These are phyloP conservation scores for Melanerpes aurifrons DNA, from an alignment of 2,113 vertebrate species.

Conservation along the genomic window DNA sequence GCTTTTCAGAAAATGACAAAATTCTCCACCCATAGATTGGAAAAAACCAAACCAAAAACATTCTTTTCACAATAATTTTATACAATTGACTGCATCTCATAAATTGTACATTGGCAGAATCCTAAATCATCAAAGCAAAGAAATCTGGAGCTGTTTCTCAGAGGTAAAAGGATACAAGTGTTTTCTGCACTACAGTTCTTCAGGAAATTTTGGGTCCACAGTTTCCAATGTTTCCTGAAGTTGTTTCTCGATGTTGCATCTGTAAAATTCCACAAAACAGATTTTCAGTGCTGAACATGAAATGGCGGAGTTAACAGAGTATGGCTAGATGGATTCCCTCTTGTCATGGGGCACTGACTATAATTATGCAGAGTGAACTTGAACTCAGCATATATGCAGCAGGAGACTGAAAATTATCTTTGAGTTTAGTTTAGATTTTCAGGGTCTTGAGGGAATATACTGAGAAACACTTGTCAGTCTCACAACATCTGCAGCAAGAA, in stretches of 20 bases:
- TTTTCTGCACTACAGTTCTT: background rate
- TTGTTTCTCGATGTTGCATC: background rate
- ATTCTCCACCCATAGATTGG: background rate
- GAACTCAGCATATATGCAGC: constrained; percentile 16
- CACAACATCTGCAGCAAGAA: constrained; percentile 46
- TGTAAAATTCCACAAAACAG: background rate
- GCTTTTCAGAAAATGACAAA: background rate
- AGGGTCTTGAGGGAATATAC: background rate
- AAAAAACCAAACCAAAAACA: background rate
- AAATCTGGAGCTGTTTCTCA: background rate
- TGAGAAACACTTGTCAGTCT: constrained; percentile 37
- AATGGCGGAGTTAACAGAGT: background rate
- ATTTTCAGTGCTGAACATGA: background rate
- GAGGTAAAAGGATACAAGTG: background rate
- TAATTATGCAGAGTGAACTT: constrained; percentile 43
- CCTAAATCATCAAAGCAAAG: background rate
- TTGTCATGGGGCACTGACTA: background rate
- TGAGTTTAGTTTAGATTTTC: constrained; percentile 39
- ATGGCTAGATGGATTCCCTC: background rate
- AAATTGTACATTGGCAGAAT: background rate
- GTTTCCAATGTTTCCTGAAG: background rate
- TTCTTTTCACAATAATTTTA: background rate
- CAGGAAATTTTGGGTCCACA: background rate
- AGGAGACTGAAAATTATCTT: constrained; percentile 35
- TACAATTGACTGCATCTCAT: background rate